Percentiles rank a stretch among this genome's conserved stretches.
phyloP scores from a whole-genome alignment of 2,113 vertebrate species.

The Ceyx melanurus region DNA sequence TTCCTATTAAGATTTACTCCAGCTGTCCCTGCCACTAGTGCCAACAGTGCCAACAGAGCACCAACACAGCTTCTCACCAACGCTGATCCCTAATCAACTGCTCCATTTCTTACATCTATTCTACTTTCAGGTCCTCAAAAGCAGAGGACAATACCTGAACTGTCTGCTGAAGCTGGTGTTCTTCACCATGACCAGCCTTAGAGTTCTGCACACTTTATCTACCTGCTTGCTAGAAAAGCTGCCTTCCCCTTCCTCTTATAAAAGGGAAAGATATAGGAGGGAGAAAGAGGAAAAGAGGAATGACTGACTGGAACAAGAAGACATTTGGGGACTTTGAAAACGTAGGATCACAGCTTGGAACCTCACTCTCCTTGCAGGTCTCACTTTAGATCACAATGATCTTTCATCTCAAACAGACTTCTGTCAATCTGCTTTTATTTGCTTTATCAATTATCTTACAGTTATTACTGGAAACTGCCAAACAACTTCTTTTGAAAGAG shows the following conservation, averaged over 20 bases:
- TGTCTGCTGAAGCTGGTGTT: not conserved
- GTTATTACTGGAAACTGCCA: not conserved
- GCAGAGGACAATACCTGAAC: not conserved
- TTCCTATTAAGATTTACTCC: not conserved
- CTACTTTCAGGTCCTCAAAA: not conserved
- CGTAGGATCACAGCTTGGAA: not conserved
- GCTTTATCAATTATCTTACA: not conserved
- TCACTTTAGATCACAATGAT: not conserved
- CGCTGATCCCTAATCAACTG: not conserved
- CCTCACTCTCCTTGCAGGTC: not conserved
- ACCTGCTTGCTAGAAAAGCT: not conserved
- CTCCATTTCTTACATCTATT: not conserved
- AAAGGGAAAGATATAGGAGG: not conserved
- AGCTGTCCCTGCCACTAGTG: not conserved
- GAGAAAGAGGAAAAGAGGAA: not conserved
- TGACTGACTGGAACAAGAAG: not conserved
- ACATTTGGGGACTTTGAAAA: not conserved
- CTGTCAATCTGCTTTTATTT: not conserved
- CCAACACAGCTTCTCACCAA: not conserved
- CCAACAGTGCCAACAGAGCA: not conserved
- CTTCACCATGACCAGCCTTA: not conserved
- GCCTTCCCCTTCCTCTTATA: not conserved
- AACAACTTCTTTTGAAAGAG: not conserved
- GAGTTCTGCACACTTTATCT: not conserved
- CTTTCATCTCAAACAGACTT: not conserved